Evolutionary conservation across 2,797 vertebrate genomes (phyloP).

Genomic region (Sandelia bainsii): DNA sequence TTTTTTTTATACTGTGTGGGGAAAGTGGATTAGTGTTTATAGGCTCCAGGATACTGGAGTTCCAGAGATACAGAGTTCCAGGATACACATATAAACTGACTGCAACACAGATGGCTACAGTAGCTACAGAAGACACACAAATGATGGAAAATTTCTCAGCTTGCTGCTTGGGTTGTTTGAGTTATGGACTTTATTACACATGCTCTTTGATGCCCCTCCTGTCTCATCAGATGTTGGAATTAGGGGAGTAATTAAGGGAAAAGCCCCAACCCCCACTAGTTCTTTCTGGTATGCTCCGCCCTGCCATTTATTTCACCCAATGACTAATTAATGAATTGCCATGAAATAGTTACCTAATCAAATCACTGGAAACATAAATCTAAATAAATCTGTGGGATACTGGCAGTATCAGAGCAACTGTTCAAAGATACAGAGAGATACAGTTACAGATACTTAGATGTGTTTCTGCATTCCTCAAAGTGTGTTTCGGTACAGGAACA

Average conservation of each 20-base stretch:
- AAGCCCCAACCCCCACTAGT: constrained; percentile 37
- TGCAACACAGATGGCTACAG: constrained; percentile 21
- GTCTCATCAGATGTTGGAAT: constrained; percentile 39
- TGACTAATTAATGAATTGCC: constrained; percentile 71
- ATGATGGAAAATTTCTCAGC: constrained; percentile 30
- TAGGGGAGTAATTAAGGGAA: constrained; percentile 64
- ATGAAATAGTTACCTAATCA: constrained; percentile 70
- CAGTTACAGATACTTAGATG: not conserved
- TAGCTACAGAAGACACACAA: constrained; percentile 17
- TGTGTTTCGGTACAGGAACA: constrained; percentile 5
- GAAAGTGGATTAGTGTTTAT: too few species aligned
- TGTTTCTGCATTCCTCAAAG: constrained; percentile 17
- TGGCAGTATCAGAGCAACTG: constrained; percentile 26
- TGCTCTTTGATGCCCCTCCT: constrained; percentile 63
- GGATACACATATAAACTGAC: constrained; percentile 1
- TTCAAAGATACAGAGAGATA: constrained; percentile 17
- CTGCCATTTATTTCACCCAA: constrained; percentile 57
- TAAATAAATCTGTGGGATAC: constrained; percentile 4
- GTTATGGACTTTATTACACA: constrained; percentile 50
- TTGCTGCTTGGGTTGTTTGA: constrained; percentile 11
- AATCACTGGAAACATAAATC: constrained; percentile 71
- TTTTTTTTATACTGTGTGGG: not conserved
- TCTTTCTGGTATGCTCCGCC: constrained; percentile 48
- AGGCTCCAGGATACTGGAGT: too few species aligned
- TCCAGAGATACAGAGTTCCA: too few species aligned